These are phyloP conservation scores for Cheilosia soror DNA, from an alignment of 2,888 invertebrate genomes.

Conservation along the genomic window DNA sequence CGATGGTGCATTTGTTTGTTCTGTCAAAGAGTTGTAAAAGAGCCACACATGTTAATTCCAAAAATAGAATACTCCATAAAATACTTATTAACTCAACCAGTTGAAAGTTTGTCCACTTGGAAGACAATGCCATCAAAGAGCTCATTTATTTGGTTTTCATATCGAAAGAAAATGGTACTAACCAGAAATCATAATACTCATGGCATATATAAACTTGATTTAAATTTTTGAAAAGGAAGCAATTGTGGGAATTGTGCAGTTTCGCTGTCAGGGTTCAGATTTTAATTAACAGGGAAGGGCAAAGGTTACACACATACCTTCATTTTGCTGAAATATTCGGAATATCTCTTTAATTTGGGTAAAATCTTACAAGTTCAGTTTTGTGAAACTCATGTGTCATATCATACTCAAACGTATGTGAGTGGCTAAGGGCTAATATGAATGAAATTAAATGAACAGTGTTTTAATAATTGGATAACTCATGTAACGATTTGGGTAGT, in stretches of 20 bases:
- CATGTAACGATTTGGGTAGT: too few relatives aligned
- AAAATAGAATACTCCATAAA: conserved; percentile 68
- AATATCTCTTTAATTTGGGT: not conserved
- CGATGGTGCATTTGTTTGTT: conserved; percentile 42
- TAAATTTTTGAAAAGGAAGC: conserved; percentile 55
- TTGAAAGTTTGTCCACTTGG: conserved; percentile 65
- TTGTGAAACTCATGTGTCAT: too few relatives aligned
- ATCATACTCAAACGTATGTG: too few relatives aligned
- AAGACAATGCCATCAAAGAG: conserved; percentile 70
- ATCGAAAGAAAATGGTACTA: conserved; percentile 55
- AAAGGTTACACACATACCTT: conserved; percentile 31
- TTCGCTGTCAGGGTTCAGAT: conserved; percentile 40
- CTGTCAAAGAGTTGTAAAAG: conserved; percentile 66
- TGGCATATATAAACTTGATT: conserved; percentile 24
- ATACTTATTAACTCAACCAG: conserved; percentile 57
- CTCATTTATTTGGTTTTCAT: conserved; percentile 59
- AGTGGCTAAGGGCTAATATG: too few relatives aligned
- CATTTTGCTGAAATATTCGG: conserved; percentile 4
- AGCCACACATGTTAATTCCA: conserved; percentile 71
- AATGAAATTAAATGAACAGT: too few relatives aligned
- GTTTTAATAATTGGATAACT: too few relatives aligned
- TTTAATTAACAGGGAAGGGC: conserved; percentile 45
- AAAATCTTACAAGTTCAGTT: not conserved
- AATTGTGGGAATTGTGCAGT: conserved; percentile 36
- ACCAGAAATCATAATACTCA: conserved; percentile 45